phyloP scores from a whole-genome alignment of 2,113 vertebrate genomes.

The Rousettus leschenaultii region DNA sequence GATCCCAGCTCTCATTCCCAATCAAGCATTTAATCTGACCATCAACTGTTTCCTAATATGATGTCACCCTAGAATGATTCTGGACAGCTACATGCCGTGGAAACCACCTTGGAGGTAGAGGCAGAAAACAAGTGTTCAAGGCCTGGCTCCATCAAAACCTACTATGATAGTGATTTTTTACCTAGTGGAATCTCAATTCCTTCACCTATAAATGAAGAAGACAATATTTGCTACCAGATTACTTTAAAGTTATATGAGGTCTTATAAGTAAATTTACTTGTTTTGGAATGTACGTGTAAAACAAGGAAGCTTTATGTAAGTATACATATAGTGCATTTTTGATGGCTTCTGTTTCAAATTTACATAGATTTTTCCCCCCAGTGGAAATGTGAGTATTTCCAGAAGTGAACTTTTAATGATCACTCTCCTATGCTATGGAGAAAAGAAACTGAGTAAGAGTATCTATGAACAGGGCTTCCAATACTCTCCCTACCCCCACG shows the following conservation, averaged over 20 bases:
- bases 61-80: not conserved
- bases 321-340: not conserved
- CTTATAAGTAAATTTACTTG: not conserved
- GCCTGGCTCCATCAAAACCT: not conserved
- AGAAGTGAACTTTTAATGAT: not conserved
- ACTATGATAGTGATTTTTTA: not conserved
- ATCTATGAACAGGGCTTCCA: not conserved
- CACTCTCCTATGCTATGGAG: not conserved
- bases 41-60: not conserved
- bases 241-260: not conserved
- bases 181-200: not conserved
- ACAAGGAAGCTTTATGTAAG: not conserved
- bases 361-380: not conserved
- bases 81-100: not conserved
- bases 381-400: conserved; percentile 4
- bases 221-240: not conserved
- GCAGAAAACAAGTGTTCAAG: not conserved
- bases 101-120: not conserved
- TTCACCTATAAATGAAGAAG: not conserved
- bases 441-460: not conserved
- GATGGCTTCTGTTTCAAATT: not conserved
- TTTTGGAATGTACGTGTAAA: not conserved
- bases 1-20: not conserved
- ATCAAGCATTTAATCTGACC: not conserved
- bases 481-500: not conserved